phyloP scores from a whole-genome alignment of 2,888 invertebrate genomes.

The Lobophora halterata region DNA sequence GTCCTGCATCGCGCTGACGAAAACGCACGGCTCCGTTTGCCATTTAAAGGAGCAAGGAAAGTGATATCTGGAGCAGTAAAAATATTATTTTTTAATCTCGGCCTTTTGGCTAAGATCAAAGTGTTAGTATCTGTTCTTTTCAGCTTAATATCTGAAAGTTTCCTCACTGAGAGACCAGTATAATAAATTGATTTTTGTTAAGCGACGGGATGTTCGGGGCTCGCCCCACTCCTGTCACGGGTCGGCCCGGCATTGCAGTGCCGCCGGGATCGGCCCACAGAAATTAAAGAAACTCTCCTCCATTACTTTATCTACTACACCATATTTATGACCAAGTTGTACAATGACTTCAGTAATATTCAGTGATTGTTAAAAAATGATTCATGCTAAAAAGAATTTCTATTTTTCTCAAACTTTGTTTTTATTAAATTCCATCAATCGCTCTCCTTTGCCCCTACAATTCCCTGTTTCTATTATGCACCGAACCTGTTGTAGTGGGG shows the following conservation, averaged over 20 bases:
- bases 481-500: conserved; percentile 73
- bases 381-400: too few species aligned
- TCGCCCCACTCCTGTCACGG: conserved; percentile 22
- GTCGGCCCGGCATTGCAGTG: conserved; percentile 23
- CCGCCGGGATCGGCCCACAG: conserved; percentile 20
- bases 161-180: conserved; percentile 20
- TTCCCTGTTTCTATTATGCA: conserved; percentile 54
- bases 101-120: conserved; percentile 23
- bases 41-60: too few species aligned
- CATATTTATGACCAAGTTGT: too few species aligned
- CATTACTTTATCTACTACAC: too few species aligned
- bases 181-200: conserved; percentile 21
- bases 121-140: conserved; percentile 23
- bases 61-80: too few species aligned
- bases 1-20: conserved; percentile 17
- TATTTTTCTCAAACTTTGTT: too few species aligned
- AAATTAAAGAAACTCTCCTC: background rate
- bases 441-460: background rate
- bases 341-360: too few species aligned
- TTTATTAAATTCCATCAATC: conserved; percentile 18
- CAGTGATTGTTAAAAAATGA: too few species aligned
- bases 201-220: conserved; percentile 20
- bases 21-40: conserved; percentile 9
- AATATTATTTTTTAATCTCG: background rate
- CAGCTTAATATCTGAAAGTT: conserved; percentile 23